Base-by-base conservation (phyloP, 1,140 invertebrate genomes). In the Eufriesea mexicana region DNA sequence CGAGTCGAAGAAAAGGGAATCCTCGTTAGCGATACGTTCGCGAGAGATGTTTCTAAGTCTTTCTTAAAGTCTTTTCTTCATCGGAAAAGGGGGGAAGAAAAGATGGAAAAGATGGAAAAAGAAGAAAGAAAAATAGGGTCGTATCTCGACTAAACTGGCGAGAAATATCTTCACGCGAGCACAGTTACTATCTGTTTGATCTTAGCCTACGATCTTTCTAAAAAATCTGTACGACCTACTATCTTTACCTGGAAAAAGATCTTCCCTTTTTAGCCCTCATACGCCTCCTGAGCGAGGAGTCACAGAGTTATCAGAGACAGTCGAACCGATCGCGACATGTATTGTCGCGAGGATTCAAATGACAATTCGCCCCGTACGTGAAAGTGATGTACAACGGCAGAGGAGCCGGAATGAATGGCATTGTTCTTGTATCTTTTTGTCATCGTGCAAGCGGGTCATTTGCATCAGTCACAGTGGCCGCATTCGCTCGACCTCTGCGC, bases 401-500 rank as follows among this genome's bases (percentile, higher is more conserved):
- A 28, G 28, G 16, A 70, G 54, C 12, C 45, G 20, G 49, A 62
- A 73, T 42, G 68, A 80, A 62, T 54, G 47, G 49, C 28, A 80
- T 80, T 80, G 78, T 72, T 72, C 78, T 23, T 79, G 57, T 73
- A 28, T 73, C 68, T 73, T 62, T 80, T 73, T 54, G 59, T 64
- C 77, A 20, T 59, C 57, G 78, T 9, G 59, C 67, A 45, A 42
- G 47, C 57, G 78, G 28, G 57, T 64, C 78, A 62, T 80, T 80
- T 80, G 45, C 68, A 80, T 45, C 55, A 45, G 68, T 62, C 73
- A 51, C 25, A 62, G 28, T 42, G n/a, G 42, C 35, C 61, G 42
- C 62, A 5, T 20, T 68, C 35, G 23, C 16, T 51, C 42, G 20
- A 49, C 54, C 42, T 42, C 47, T 62, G 45, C 66, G 42, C 62